phyloP scores from a whole-genome alignment of 2,888 invertebrate species.

The Ommatoiulus sabulosus region DNA sequence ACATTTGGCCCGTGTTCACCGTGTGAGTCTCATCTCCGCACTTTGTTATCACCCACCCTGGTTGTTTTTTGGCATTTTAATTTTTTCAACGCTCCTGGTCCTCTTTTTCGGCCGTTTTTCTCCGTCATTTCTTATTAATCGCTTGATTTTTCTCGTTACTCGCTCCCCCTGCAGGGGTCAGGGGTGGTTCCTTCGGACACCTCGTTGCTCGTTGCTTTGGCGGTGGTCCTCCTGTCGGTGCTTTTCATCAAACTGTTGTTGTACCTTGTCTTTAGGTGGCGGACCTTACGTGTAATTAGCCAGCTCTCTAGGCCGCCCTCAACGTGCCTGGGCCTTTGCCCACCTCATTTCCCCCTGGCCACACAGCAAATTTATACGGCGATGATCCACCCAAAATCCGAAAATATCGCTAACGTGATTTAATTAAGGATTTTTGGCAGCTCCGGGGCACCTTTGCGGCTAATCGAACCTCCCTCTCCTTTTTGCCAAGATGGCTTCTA shows the following conservation, averaged over 20 bases:
- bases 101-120: not conserved
- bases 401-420: not conserved
- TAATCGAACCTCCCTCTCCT: not conserved
- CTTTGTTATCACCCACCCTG: too few species aligned
- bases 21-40: too few species aligned
- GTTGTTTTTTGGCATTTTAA: not conserved
- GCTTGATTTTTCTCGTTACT: conserved; percentile 12
- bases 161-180: not conserved
- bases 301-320: not conserved
- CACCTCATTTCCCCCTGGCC: not conserved
- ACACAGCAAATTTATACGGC: not conserved
- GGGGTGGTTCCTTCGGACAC: not conserved
- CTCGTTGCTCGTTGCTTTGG: not conserved
- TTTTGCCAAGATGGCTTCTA: not conserved
- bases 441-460: not conserved
- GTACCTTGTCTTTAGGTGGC: not conserved
- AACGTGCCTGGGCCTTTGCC: too few species aligned
- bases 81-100: not conserved
- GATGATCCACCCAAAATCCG: not conserved
- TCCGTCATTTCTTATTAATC: not conserved
- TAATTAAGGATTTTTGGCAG: conserved; percentile 9
- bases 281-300: not conserved
- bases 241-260: not conserved
- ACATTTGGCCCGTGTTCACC: not conserved
- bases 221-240: conserved; percentile 3